Base-by-base conservation (phyloP, 2,888 invertebrate genomes). In the Spisula subtruncata region DNA sequence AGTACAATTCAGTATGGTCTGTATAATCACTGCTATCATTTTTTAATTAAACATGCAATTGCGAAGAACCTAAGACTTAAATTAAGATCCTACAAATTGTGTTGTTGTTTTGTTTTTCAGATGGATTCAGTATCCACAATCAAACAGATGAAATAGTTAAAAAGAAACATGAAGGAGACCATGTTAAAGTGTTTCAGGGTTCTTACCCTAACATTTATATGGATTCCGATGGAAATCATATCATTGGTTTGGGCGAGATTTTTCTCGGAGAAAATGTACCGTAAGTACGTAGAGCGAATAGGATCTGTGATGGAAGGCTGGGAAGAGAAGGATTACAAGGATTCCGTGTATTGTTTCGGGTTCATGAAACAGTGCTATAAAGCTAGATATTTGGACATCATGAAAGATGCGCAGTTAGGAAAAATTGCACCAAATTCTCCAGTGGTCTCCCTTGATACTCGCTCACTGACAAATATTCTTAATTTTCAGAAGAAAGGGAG, bases 401-500 rank as follows among this genome's bases (percentile, higher is more conserved):
- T 71, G 12, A 92, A 92, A 81, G 71, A 85, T 25, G 92, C 92
- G 5, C 75, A 81, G 29, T 32, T 85, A 10, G 87, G 88, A n/a
- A 18, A 81, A 0, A 85, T 60, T n/a, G 94, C 93, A 0, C 94
- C 94, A n/a, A 92, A 94, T 82, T 87, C 93, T 12, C 54, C 79
- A 8, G 91, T 94, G 12, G 35, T 91, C 20, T 83, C 89, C 6
- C n/a, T 92, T 20, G 90, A 86, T 8, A 90, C 83, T 12, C 0
- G 54, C 14, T 88, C 79, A 35, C 32, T 41, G 0, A 83, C 80
- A 18, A 89, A 85, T 20, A 89, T 95, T 20, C 87, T 94, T 18
- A 89, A 91, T 71, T 91, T 92, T 85, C 91, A 92, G 88, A 94
- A 86, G 46, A n/a, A 83, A 16, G 94, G 91, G 0, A 90, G 96